Percentiles rank a stretch among this genome's conserved stretches.
phyloP scores from a whole-genome alignment of 1,140 invertebrate species.

The Hyposmocoma kahamanoa region DNA sequence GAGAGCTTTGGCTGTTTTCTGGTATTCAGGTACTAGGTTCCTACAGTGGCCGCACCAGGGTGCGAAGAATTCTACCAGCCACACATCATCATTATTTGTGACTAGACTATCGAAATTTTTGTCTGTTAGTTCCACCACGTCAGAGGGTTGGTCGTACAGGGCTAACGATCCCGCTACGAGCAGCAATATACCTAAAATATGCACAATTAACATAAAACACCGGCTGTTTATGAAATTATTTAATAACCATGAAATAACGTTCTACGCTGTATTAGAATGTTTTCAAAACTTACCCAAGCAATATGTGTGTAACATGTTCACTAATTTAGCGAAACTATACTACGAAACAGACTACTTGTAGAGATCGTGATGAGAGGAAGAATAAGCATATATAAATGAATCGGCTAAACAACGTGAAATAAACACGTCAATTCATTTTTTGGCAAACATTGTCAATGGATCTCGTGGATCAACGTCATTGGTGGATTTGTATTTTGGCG shows the following conservation, averaged over 20 bases:
- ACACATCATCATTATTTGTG: constrained; percentile 87
- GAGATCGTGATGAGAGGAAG: constrained; percentile 20
- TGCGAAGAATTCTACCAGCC: constrained; percentile 96
- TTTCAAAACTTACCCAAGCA: constrained; percentile 55
- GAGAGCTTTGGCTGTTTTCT: constrained; percentile 89
- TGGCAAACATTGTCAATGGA: constrained; percentile 58
- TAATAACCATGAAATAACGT: constrained; percentile 23
- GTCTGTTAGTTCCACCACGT: constrained; percentile 93
- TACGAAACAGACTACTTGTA: constrained; percentile 14
- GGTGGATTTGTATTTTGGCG: constrained; percentile 36
- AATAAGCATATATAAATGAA: too few species aligned
- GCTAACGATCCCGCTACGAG: constrained; percentile 71
- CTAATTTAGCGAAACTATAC: constrained; percentile 25
- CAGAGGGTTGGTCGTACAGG: constrained; percentile 86
- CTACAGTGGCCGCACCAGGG: constrained; percentile 95
- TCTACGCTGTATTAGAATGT: constrained; percentile 38
- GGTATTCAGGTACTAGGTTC: constrained; percentile 88
- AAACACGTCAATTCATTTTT: constrained; percentile 57
- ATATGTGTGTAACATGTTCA: constrained; percentile 42
- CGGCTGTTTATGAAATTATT: constrained; percentile 20
- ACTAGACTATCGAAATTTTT: constrained; percentile 93
- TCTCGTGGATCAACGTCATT: constrained; percentile 60
- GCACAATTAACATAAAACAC: constrained; percentile 28
- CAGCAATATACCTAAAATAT: constrained; percentile 53
- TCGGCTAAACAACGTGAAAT: constrained; percentile 22